Evolutionary conservation across 2,888 invertebrate species (phyloP).

Genomic region (Mythimna loreyi): DNA sequence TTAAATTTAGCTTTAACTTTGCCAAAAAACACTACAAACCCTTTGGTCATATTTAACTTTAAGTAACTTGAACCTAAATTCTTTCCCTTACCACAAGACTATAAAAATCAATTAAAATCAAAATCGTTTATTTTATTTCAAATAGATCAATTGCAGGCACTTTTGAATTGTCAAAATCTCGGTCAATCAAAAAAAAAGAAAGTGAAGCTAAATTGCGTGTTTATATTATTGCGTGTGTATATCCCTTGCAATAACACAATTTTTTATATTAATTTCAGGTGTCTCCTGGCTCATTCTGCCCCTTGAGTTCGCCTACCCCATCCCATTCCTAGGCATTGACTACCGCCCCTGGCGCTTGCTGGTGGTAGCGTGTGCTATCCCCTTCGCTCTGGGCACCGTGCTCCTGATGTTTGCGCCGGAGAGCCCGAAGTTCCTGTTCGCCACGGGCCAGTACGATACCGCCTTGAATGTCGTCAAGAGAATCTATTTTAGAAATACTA

Average conservation of each 20-base stretch:
- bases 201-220: too few species aligned
- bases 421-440: slow-evolving; percentile 94
- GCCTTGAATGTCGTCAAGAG: slow-evolving; percentile 88
- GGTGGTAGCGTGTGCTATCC: slow-evolving; percentile 92
- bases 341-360: slow-evolving; percentile 95
- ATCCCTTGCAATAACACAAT: background rate
- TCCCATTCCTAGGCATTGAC: slow-evolving; percentile 86
- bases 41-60: too few species aligned
- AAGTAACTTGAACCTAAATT: too few species aligned
- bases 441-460: slow-evolving; percentile 90
- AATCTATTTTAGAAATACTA: slow-evolving; percentile 81
- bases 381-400: slow-evolving; percentile 91
- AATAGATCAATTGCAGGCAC: too few species aligned
- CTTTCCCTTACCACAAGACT: background rate
- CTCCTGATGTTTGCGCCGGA: slow-evolving; percentile 92
- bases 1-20: too few species aligned
- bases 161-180: too few species aligned
- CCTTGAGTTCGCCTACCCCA: slow-evolving; percentile 83
- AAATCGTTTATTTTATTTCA: too few species aligned
- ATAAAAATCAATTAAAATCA: too few species aligned
- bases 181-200: too few species aligned
- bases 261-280: slow-evolving; percentile 82
- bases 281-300: slow-evolving; percentile 94
- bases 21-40: too few species aligned
- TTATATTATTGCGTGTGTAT: too few species aligned